phyloP scores from a whole-genome alignment of 2,888 invertebrate genomes.

The Lasiommata megera region DNA sequence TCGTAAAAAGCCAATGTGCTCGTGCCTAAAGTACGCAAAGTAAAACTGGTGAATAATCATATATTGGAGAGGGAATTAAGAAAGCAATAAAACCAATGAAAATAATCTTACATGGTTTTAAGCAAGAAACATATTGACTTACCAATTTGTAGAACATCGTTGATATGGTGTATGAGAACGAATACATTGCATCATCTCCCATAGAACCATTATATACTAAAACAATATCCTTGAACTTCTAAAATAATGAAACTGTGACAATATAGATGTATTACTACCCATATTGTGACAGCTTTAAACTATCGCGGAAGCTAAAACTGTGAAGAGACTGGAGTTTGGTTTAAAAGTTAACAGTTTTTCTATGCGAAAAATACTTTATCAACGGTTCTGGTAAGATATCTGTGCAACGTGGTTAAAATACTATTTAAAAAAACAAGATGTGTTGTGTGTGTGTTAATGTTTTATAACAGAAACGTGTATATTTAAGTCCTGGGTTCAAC shows the following conservation, averaged over 20 bases:
- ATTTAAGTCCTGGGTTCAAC: too few relatives aligned
- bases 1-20: too few relatives aligned
- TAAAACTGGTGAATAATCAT: too few relatives aligned
- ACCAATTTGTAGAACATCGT: slow-evolving; percentile 42
- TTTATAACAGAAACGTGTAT: too few relatives aligned
- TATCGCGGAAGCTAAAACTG: slow-evolving; percentile 16
- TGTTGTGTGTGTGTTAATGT: too few relatives aligned
- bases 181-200: slow-evolving; percentile 13
- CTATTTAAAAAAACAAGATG: background rate
- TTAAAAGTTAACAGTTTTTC: background rate
- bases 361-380: background rate
- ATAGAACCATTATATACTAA: slow-evolving; percentile 32
- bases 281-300: slow-evolving; percentile 8
- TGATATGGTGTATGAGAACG: slow-evolving; percentile 19
- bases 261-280: slow-evolving; percentile 14
- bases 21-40: too few relatives aligned
- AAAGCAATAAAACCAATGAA: too few relatives aligned
- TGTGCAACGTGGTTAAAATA: too few relatives aligned
- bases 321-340: background rate
- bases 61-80: too few relatives aligned
- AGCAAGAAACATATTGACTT: slow-evolving; percentile 19
- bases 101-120: background rate
- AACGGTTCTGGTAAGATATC: too few relatives aligned
- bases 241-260: slow-evolving; percentile 23
- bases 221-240: slow-evolving; percentile 46